These are phyloP conservation scores for Oscheius onirici DNA, from an alignment of 2,888 invertebrate genomes.

Conservation along the genomic window DNA sequence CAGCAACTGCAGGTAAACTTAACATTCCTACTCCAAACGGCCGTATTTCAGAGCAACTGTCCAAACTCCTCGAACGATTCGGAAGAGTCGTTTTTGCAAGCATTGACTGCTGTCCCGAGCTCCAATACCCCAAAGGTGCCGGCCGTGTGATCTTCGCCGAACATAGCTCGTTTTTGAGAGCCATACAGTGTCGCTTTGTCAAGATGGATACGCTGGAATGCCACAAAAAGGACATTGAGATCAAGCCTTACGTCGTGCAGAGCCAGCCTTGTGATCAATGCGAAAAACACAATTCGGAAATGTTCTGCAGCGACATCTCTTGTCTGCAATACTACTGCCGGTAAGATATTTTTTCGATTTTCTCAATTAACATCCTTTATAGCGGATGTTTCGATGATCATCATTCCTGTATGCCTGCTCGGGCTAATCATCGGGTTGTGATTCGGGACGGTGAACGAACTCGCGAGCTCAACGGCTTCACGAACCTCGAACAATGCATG, in stretches of 20 bases:
- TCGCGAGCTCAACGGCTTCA: neutral
- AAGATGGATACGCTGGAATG: slow-evolving; percentile 84
- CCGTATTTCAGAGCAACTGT: slow-evolving; percentile 83
- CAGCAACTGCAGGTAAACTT: slow-evolving; percentile 83
- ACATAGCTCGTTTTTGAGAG: slow-evolving; percentile 98
- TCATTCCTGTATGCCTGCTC: neutral
- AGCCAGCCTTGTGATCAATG: slow-evolving; percentile 99
- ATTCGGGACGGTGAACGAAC: slow-evolving; percentile 20
- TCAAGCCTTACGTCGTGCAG: slow-evolving; percentile 98
- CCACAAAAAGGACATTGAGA: slow-evolving; percentile 78
- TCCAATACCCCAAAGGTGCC: slow-evolving; percentile 80
- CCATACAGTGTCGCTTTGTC: slow-evolving; percentile 96
- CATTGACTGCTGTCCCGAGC: slow-evolving; percentile 97
- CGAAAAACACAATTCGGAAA: slow-evolving; percentile 97
- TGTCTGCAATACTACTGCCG: slow-evolving; percentile 80
- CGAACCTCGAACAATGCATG: neutral
- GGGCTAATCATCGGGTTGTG: slow-evolving; percentile 1
- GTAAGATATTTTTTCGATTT: slow-evolving; percentile 4
- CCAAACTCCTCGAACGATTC: slow-evolving; percentile 97
- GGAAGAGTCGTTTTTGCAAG: slow-evolving; percentile 99
- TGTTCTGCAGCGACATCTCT: slow-evolving; percentile 99
- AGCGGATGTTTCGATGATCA: neutral
- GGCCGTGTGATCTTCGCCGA: slow-evolving; percentile 97
- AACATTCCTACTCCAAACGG: too few species aligned
- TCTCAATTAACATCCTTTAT: neutral